A percentile compares a stretch with the other conserved stretches of the same genome.
These are phyloP conservation scores for Hemibagrus guttatus DNA, from an alignment of 2,797 vertebrate genomes.

Conservation along the genomic window DNA sequence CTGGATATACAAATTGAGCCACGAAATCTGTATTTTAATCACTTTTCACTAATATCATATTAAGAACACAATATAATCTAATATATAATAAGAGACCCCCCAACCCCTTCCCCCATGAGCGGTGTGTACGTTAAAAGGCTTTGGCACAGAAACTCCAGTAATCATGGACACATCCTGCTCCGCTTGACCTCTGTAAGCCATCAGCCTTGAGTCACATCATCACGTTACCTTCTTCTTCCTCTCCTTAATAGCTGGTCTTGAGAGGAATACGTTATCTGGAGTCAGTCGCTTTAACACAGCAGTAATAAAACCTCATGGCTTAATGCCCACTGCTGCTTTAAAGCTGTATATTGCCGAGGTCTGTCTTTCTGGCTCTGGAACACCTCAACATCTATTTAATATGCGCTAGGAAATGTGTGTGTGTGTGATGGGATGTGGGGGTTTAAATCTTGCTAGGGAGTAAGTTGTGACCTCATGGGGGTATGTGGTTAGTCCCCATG, in stretches of 20 bases:
- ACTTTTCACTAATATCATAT: not conserved
- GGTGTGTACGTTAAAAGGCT: not conserved
- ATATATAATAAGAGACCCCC: too few relatives aligned
- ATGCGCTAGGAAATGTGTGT: constrained; percentile 37
- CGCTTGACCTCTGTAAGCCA: constrained; percentile 34
- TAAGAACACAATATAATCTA: not conserved
- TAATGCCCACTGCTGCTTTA: constrained; percentile 64
- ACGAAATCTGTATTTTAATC: not conserved
- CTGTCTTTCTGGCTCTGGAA: constrained; percentile 65
- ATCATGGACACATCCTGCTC: not conserved
- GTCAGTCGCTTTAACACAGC: constrained; percentile 61
- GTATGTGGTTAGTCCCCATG: not conserved
- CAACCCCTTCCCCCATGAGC: not conserved
- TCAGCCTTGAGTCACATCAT: constrained; percentile 18
- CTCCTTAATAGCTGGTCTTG: constrained; percentile 55
- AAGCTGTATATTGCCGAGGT: constrained; percentile 68
- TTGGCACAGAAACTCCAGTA: not conserved
- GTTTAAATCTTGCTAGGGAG: not conserved
- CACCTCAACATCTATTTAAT: constrained; percentile 63
- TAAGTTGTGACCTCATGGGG: not conserved
- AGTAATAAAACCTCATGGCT: constrained; percentile 68
- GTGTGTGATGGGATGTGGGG: not conserved
- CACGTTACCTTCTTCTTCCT: constrained; percentile 44
- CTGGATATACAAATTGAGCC: too few relatives aligned
- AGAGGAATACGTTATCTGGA: constrained; percentile 68